Evolutionary conservation across 2,888 invertebrate species (phyloP), one percentile per base, ranked within the genome.

Genomic region (Argyresthia albistria): DNA sequence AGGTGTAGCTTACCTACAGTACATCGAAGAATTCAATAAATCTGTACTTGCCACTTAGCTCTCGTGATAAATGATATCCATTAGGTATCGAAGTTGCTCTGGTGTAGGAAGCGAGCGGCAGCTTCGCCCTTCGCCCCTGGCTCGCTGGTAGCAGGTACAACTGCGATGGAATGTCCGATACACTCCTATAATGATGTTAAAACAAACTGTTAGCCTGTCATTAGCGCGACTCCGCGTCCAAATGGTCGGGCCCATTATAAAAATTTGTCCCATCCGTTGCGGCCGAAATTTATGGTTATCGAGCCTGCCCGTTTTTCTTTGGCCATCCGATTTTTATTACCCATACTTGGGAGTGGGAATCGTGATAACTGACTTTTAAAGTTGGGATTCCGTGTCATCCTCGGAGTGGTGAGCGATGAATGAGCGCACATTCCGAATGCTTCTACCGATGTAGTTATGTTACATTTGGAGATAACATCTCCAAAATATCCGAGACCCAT

Each of bases 191-290:
- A 87, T 86, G 86, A 87, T 84, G 87, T 84, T 86, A 80, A 86
- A 84, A 86, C 86, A 87, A 86, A 86, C 84, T 84, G 82, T 83
- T 86, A 84, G 80, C 65, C 78, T 80, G 79, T 83, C 86, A 86
- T 84, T 86, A 87, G 80, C 80, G 80, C 80, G 71, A 77, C 80
- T 74, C 76, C 67, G 70, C 68, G 63, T 66, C 76, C 77, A 81
- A 83, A 83, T 84, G 81, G 82, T 78, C 76, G 75, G 78, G 70
- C 70, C 82, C 84, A 87, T 87, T 86, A 84, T 84, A 86, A 84
- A 87, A 86, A 87, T 87, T 87, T 87, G 87, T 87, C 87, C 81
- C 86, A 82, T 86, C 86, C 87, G 81, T 79, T 84, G 78, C 81
- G 79, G 72, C 69, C 70, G 72, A 73, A 84, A 87, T 86, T 87